Evolutionary conservation across 1,140 invertebrate genomes (phyloP).

Genomic region (Leguminivora glycinivorella): DNA sequence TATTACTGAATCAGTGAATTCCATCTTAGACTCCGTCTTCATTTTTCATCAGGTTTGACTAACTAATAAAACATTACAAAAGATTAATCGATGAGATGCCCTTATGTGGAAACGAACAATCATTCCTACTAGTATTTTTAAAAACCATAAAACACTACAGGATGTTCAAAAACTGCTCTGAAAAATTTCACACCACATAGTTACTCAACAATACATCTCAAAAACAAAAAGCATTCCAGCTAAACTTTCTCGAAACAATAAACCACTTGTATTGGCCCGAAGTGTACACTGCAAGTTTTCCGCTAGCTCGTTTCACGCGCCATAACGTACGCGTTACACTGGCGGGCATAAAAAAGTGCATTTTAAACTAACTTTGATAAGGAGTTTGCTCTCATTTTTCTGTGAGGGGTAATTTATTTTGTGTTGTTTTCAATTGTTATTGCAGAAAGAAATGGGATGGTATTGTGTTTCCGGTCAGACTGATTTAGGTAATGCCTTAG

Average conservation of each 20-base stretch:
- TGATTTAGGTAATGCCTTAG: no score
- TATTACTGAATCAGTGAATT: no score
- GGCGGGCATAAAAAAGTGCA: constrained; percentile 25
- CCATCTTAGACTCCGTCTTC: no score
- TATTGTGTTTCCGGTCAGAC: neutral
- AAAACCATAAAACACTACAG: no score
- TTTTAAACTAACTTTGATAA: constrained; percentile 15
- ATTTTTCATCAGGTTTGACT: no score
- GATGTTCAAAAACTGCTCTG: neutral
- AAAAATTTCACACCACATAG: neutral
- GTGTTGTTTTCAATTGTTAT: neutral
- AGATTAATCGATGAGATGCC: no score
- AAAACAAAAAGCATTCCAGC: constrained; percentile 2
- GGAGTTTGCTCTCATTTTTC: constrained; percentile 20
- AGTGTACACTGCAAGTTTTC: constrained; percentile 23
- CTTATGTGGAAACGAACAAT: no score
- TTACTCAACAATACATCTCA: neutral
- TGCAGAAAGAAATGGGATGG: neutral
- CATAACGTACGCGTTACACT: constrained; percentile 28
- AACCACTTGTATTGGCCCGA: constrained; percentile 7
- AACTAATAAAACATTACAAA: no score
- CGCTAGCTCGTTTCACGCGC: constrained; percentile 16
- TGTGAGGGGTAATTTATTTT: neutral
- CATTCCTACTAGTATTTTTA: no score
- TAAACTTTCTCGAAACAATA: constrained; percentile 13